Conservation (phyloP, 37 sponge, comb jelly and placozoan genomes). For the Aplysina aerophoba region DNA sequence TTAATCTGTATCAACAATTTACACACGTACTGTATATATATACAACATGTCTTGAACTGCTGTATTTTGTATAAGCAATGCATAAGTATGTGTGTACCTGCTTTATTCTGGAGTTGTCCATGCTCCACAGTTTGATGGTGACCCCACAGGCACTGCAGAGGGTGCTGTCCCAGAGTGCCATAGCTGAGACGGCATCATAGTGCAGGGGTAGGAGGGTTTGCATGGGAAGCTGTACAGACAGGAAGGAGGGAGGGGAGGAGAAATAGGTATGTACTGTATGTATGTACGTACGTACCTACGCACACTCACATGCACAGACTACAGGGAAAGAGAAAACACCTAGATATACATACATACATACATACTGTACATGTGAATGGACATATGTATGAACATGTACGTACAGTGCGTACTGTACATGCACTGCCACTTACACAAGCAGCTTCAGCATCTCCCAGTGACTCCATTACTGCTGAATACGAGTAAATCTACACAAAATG, state of each 20-base stretch:
- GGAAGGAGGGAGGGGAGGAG: not conserved
- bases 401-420: too few species aligned
- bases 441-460: not conserved
- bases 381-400: not conserved
- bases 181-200: slow-evolving; percentile 81
- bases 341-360: too few species aligned
- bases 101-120: slow-evolving; percentile 45
- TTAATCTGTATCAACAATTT: too few species aligned
- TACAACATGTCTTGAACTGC: too few species aligned
- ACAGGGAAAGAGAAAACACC: too few species aligned
- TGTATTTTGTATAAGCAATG: too few species aligned
- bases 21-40: too few species aligned
- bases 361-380: too few species aligned
- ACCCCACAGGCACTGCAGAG: slow-evolving; percentile 76
- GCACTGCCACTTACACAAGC: slow-evolving; percentile 5
- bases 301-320: too few species aligned
- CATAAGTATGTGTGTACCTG: slow-evolving; percentile 43
- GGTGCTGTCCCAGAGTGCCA: slow-evolving; percentile 46
- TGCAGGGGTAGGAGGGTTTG: slow-evolving; percentile 77
- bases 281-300: too few species aligned
- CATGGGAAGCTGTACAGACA: slow-evolving; percentile 21
- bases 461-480: not conserved
- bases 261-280: not conserved
- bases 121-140: slow-evolving; percentile 78
- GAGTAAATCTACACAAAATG: not conserved